These are phyloP conservation scores for Pherbina coryleti DNA, from an alignment of 2,888 invertebrate genomes.

Conservation along the genomic window DNA sequence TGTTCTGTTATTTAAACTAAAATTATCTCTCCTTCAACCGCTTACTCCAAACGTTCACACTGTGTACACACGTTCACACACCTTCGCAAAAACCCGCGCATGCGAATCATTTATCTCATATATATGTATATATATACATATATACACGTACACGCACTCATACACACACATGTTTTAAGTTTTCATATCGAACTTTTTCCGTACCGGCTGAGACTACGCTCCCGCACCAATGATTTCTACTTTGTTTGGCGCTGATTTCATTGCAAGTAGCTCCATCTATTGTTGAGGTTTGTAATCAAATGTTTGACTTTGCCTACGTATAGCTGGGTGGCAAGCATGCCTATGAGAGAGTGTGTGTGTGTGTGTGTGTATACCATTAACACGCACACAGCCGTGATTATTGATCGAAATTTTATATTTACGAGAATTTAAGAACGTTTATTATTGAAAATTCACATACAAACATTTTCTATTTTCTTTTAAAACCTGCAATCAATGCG, in stretches of 20 bases:
- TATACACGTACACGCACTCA: neutral
- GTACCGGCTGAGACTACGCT: neutral
- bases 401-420: conserved; percentile 12
- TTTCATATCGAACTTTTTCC: neutral
- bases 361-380: neutral
- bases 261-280: conserved; percentile 61
- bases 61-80: conserved; percentile 1
- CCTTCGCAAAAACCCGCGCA: neutral
- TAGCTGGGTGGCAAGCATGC: neutral
- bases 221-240: conserved; percentile 19
- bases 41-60: neutral
- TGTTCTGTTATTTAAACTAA: neutral
- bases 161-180: neutral
- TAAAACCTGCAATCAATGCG: too few species aligned
- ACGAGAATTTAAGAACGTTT: neutral
- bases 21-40: neutral
- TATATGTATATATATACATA: neutral
- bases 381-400: neutral
- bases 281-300: conserved; percentile 54
- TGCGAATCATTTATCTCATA: neutral
- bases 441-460: neutral
- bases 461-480: neutral
- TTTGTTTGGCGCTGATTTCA: conserved; percentile 56
- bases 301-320: neutral
- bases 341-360: neutral